Percentiles rank a stretch among this genome's conserved stretches.
phyloP scores from a whole-genome alignment of 2,113 vertebrate species.

The Sialia sialis region DNA sequence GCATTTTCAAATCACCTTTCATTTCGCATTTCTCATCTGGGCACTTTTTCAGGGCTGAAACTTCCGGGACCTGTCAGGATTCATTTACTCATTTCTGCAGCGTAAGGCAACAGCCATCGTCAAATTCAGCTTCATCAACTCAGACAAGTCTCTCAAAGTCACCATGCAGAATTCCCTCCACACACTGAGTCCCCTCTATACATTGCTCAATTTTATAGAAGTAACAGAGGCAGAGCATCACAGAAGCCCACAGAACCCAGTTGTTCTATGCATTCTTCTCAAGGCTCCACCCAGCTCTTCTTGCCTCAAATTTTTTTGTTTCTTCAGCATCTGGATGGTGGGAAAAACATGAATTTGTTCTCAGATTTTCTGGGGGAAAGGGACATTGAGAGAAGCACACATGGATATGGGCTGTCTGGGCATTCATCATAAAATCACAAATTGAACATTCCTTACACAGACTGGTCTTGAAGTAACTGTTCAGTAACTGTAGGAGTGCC shows the following conservation, averaged over 20 bases:
- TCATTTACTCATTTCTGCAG: neutral
- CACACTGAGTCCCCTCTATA: neutral
- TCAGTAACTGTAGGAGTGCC: neutral
- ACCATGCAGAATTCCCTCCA: neutral
- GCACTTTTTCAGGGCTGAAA: neutral
- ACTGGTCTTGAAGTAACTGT: neutral
- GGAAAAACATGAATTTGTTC: neutral
- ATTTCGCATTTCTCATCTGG: constrained; percentile 14
- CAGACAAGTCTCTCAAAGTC: neutral
- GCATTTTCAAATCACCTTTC: constrained; percentile 37
- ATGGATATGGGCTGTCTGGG: neutral
- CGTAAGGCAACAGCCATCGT: neutral
- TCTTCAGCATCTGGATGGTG: neutral
- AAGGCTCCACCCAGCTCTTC: neutral
- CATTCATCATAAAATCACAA: neutral
- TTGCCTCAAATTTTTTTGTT: neutral
- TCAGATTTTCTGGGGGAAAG: neutral
- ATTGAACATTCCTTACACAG: neutral
- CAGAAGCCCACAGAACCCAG: neutral
- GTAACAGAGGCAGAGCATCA: neutral
- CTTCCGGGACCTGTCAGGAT: neutral
- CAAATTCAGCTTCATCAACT: neutral
- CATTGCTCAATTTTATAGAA: neutral
- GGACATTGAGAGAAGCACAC: neutral
- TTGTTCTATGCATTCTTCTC: neutral